Evolutionary conservation across 2,797 vertebrate genomes (phyloP), one percentile per base, ranked within the genome.

Genomic region (Gallinago solitaria): DNA sequence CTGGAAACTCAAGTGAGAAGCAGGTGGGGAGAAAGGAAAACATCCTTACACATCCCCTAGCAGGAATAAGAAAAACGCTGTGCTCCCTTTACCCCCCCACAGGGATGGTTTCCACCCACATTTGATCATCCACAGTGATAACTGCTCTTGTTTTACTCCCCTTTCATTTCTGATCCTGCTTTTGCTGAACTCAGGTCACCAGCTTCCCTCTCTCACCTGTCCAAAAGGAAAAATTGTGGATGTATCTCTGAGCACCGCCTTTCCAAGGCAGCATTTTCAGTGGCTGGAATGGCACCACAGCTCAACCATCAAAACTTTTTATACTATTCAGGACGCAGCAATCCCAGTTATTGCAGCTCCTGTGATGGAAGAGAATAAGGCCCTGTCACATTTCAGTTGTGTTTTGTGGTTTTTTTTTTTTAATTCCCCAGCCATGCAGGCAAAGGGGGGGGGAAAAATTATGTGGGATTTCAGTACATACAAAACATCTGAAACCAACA

Each of bases 401-500:
- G 39, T 24, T 81, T 15, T 9, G 9, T 73, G 39, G 32, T 28
- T 19, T 9, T 69, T 32, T 53, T 83, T 83, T 83, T 61, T 65
- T 5, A 71, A 89, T 69, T 84, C 45, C 51, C 17, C 30, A 54
- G 61, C 56, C 71, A 28, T 57, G 68, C 6, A 33, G 85, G 86
- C 51, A 67, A 89, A 74, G 6, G 2, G 15, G 16, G 37, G 27
- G 7, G 0, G 18, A 51, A 54, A 78, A 86, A 48, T 32, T 0
- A 88, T 90, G 88, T 94, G 92, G 86, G 83, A 71, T 63, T 61
- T 81, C 0, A 2, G 84, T 28, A 5, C 50, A 4, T 27, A 33
- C 54, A 37, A 75, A 86, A 91, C 96, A 92, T 97, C 95, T 93
- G 90, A 93, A 92, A 35, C 45, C 63, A 68, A 61, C 60, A 9